Conservation (phyloP, 2,888 invertebrate genomes). For the Petrophora chlorosata region DNA sequence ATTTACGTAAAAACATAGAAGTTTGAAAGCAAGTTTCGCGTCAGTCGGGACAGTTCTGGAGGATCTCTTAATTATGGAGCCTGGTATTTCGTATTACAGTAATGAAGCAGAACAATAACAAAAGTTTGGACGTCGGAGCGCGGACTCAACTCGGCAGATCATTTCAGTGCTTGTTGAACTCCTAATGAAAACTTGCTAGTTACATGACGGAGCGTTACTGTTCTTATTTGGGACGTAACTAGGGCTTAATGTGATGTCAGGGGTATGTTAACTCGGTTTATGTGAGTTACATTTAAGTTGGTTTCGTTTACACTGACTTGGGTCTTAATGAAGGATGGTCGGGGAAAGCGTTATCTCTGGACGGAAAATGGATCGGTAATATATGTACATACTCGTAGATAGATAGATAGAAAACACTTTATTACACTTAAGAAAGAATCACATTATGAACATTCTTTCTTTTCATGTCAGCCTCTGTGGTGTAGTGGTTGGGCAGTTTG, state of each 20-base stretch:
- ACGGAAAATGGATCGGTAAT: not conserved
- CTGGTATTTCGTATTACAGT: slow-evolving; percentile 81
- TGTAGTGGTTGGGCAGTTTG: too few species aligned
- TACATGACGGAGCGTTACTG: slow-evolving; percentile 50
- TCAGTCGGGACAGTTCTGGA: slow-evolving; percentile 71
- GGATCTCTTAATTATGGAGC: slow-evolving; percentile 80
- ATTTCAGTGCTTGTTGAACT: slow-evolving; percentile 78
- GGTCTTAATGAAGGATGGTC: not conserved
- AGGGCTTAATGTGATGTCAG: slow-evolving; percentile 44
- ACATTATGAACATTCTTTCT: too few species aligned
- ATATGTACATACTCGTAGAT: too few species aligned
- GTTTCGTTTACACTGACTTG: slow-evolving; percentile 1
- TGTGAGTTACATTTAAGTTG: not conserved
- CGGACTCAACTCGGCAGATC: slow-evolving; percentile 68
- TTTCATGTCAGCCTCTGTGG: too few species aligned
- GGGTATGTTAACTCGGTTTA: slow-evolving; percentile 29
- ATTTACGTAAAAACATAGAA: slow-evolving; percentile 74
- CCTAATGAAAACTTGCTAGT: slow-evolving; percentile 79
- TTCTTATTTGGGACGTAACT: slow-evolving; percentile 64
- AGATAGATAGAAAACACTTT: too few species aligned
- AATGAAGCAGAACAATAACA: slow-evolving; percentile 82
- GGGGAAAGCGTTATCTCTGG: not conserved
- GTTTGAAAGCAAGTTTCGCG: slow-evolving; percentile 69
- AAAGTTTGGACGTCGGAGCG: slow-evolving; percentile 75
- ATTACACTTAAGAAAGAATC: too few species aligned